These are phyloP conservation scores for Herminia tarsipennalis DNA, from an alignment of 2,888 invertebrate genomes.

Conservation along the genomic window DNA sequence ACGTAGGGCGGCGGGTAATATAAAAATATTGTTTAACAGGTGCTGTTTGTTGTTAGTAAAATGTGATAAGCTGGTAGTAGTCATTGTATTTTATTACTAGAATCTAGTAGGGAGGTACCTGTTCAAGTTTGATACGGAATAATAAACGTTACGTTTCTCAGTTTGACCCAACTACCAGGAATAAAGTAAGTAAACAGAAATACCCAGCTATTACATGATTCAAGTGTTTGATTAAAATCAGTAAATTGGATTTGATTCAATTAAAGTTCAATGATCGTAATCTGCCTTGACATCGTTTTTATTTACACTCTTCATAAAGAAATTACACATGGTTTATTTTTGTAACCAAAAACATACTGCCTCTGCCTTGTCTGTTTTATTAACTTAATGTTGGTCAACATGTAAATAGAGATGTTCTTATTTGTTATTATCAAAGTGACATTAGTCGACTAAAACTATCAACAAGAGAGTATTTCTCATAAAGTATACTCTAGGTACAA, in stretches of 20 bases:
- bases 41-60: too few relatives aligned
- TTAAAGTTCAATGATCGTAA: conserved; percentile 7
- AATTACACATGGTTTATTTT: conserved; percentile 3
- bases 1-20: background rate
- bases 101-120: too few relatives aligned
- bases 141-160: too few relatives aligned
- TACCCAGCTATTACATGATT: too few relatives aligned
- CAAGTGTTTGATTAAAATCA: too few relatives aligned
- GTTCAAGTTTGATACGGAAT: too few relatives aligned
- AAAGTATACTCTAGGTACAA: background rate
- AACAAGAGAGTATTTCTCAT: background rate
- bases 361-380: too few relatives aligned
- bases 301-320: conserved; percentile 1
- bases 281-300: conserved; percentile 14
- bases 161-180: too few relatives aligned
- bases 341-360: conserved; percentile 7
- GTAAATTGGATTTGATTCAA: background rate
- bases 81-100: too few relatives aligned
- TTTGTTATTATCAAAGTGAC: background rate
- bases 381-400: conserved; percentile 10
- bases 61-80: too few relatives aligned
- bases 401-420: conserved; percentile 13
- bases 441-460: background rate
- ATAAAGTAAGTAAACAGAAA: too few relatives aligned
- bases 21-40: too few relatives aligned